Conservation (phyloP, 2,888 invertebrate genomes). For the Tubulanus polymorphus region DNA sequence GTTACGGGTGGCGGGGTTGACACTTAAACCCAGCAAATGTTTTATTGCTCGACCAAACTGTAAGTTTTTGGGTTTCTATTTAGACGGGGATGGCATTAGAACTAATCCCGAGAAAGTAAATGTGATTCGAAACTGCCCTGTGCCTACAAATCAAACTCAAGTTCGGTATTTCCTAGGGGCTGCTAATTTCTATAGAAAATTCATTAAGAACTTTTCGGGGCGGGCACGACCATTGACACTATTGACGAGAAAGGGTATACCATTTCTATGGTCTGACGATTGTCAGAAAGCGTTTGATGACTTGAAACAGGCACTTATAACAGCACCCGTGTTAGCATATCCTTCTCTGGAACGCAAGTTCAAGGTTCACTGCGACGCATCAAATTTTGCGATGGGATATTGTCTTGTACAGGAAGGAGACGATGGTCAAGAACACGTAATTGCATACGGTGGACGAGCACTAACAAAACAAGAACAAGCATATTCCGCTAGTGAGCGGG, state of each 20-base stretch:
- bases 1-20: not conserved
- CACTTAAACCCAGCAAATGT: not conserved
- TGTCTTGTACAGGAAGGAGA: constrained; percentile 17
- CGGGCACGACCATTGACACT: constrained; percentile 16
- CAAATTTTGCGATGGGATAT: constrained; percentile 17
- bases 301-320: constrained; percentile 17
- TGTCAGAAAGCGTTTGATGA: constrained; percentile 19
- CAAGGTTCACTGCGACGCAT: constrained; percentile 21
- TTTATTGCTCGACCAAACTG: not conserved
- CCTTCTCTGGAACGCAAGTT: constrained; percentile 17
- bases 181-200: constrained; percentile 23
- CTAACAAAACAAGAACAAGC: constrained; percentile 15
- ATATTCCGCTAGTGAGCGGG: constrained; percentile 19
- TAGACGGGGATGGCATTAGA: not conserved
- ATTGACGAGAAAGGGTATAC: constrained; percentile 9
- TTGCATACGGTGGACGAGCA: constrained; percentile 6
- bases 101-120: not conserved
- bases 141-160: constrained; percentile 6
- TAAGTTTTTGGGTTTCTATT: not conserved
- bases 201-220: constrained; percentile 17
- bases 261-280: constrained; percentile 20
- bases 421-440: constrained; percentile 2
- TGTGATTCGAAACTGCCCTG: not conserved
- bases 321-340: constrained; percentile 20
- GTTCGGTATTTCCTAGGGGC: constrained; percentile 20